Base-by-base conservation (phyloP, 2,797 vertebrate genomes). In the Diglossa cyanea region DNA sequence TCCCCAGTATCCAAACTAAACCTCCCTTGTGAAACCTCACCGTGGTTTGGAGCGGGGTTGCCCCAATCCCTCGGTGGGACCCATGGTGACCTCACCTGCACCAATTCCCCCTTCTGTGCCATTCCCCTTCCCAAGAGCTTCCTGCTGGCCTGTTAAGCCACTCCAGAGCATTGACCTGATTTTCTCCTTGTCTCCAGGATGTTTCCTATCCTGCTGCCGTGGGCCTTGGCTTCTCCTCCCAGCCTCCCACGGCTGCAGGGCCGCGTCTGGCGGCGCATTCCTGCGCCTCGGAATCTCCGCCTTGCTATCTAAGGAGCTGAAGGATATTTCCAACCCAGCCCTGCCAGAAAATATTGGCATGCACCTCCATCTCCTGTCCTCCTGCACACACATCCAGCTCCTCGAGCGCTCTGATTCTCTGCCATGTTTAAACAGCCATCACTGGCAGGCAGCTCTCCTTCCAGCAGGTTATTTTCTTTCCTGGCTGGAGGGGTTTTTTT, bases 271-370 rank as follows among this genome's bases (percentile, higher is more conserved):
- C 13, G 0, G 63, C 8, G 7, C 90, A 65, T 96, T 95, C 95
- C 95, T 92, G 24, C 3, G 2, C 70, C 17, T 67, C 57, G 18
- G 89, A 63, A 92, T 83, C 96, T 94, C 95, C n/a, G 6, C 91
- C 90, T 96, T 30, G 61, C 91, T 94, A 66, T 87, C 78, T 58
- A 47, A 93, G 60, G 35, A 94, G 92, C 1, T 93, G 80, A 95
- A 90, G 94, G 97, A 97, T 92, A 88, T 91, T 95, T 94, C 92
- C 86, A 84, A 33, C 21, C 16, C 61, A 67, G 17, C 2, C 1
- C 58, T 90, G 78, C 91, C 95, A 94, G 92, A 92, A 96, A 94
- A 88, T 50, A 9, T 86, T 92, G 75, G 94, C 70, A 47, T 30
- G 74, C 71, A 50, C 67, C 90, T 85, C 90, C n/a, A 0, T 16